Evolutionary conservation across 2,113 vertebrate species (phyloP), one percentile per base, ranked within the genome.

Genomic region (Amphilophus citrinellus): DNA sequence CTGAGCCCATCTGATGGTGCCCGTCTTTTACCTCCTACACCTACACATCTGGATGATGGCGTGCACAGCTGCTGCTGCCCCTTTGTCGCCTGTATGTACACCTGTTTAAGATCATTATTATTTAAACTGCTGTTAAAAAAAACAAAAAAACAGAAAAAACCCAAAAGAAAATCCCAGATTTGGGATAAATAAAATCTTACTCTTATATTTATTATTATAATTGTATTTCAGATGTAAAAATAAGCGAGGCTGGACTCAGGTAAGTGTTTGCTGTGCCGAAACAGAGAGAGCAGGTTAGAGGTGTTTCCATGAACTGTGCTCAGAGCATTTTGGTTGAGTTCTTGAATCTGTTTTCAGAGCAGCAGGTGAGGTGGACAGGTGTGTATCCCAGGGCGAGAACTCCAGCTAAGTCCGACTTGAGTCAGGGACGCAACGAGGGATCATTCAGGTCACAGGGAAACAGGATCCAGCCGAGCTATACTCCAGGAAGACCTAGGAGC

Each of bases 21-120:
- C 27, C 27, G 57, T 59, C 56, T 76, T 76, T 76, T 76, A 15
- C 35, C 56, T 76, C 9, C 73, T 39, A 39, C 73, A 76, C 53
- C 73, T 35, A 58, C n/a, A 3, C 11, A 76, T 59, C 32, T 59
- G 35, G 20, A 59, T 76, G 73, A 24, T 59, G 4, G 56, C 17
- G 1, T 71, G 44, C 53, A 59, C 56, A 59, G n/a, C n/a, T 76
- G 73, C 73, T 59, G 56, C 35, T 47, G 35, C 35, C 35, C 68
- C 68, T 56, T 53, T 32, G 47, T 73, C 68, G 53, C 44, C 10
- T 32, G 44, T 53, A 71, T 10, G 18, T 18, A 71, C 32, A 32
- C 6, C 66, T 73, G 47, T 53, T 73, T 32, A 53, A 53, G 17
- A 53, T 73, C 20, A 6, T 53, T 32, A 1, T 24, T 24, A 18